A percentile compares a stretch with the other conserved stretches of the same genome.
These are phyloP conservation scores for Goniozus legneri DNA, from an alignment of 1,140 invertebrate genomes.

Conservation along the genomic window DNA sequence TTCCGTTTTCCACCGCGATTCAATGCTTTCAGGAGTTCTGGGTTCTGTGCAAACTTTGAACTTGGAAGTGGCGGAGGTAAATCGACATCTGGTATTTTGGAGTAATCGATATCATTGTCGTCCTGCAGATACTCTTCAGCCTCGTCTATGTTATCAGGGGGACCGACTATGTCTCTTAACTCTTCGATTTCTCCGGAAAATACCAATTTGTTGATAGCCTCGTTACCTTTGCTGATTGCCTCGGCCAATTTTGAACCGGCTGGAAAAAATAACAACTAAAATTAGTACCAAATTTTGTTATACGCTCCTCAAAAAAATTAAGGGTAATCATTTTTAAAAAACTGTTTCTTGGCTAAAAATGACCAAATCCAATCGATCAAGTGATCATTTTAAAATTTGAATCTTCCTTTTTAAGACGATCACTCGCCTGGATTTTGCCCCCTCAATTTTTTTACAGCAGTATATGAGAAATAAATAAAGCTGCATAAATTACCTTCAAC, in stretches of 20 bases:
- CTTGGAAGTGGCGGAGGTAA: slow-evolving; percentile 48
- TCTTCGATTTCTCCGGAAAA: slow-evolving; percentile 76
- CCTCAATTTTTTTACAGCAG: background rate
- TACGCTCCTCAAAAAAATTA: too few relatives aligned
- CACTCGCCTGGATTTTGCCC: too few relatives aligned
- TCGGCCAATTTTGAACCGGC: slow-evolving; percentile 70
- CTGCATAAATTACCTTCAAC: slow-evolving; percentile 61
- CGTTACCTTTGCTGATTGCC: slow-evolving; percentile 70
- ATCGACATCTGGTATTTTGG: slow-evolving; percentile 43
- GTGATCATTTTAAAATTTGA: too few relatives aligned
- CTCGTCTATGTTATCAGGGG: slow-evolving; percentile 59
- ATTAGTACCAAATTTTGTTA: too few relatives aligned
- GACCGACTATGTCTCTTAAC: slow-evolving; percentile 66
- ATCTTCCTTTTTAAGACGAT: too few relatives aligned
- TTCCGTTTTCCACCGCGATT: slow-evolving; percentile 50
- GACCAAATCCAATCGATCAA: too few relatives aligned
- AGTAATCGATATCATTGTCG: slow-evolving; percentile 49
- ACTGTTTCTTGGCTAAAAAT: too few relatives aligned
- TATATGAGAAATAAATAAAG: slow-evolving; percentile 5
- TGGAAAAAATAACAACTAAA: slow-evolving; percentile 44
- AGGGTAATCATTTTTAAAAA: too few relatives aligned
- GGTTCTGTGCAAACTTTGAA: slow-evolving; percentile 51
- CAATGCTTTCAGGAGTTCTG: slow-evolving; percentile 43
- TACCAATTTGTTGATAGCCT: slow-evolving; percentile 71
- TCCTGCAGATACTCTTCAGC: slow-evolving; percentile 59